These are phyloP conservation scores for Drosophila albomicans DNA, from an alignment of 1,140 invertebrate genomes.

Conservation along the genomic window DNA sequence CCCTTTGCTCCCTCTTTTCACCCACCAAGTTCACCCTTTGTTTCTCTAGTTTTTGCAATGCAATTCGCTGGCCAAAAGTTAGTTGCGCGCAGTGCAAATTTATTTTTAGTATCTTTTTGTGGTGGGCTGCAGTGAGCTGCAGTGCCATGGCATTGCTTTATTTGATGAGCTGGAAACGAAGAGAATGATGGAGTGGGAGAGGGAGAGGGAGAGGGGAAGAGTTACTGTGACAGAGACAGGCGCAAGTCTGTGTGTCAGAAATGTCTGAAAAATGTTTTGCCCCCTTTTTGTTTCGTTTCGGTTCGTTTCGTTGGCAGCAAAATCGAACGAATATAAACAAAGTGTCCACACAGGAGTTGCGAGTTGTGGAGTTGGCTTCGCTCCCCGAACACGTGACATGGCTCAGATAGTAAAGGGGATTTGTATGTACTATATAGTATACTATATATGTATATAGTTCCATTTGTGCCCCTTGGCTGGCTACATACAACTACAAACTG, in stretches of 20 bases:
- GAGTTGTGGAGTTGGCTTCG: neutral
- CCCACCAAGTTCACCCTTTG: constrained; percentile 31
- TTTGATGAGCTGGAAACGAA: constrained; percentile 38
- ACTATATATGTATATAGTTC: neutral
- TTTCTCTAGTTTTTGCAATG: constrained; percentile 9
- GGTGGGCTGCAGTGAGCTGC: constrained; percentile 50
- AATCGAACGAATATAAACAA: constrained; percentile 82
- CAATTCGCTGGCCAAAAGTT: constrained; percentile 44
- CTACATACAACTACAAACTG: constrained; percentile 24
- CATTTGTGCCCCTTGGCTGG: neutral
- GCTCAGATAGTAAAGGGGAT: constrained; percentile 55
- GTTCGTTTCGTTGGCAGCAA: constrained; percentile 72
- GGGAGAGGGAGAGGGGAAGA: neutral
- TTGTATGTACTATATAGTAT: constrained; percentile 1
- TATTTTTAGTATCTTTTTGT: constrained; percentile 70
- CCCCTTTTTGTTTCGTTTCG: constrained; percentile 45
- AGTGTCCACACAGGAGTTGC: constrained; percentile 37
- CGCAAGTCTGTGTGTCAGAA: constrained; percentile 72
- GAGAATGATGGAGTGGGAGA: constrained; percentile 8
- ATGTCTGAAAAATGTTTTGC: constrained; percentile 62
- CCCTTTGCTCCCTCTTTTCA: neutral
- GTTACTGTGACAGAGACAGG: constrained; percentile 52
- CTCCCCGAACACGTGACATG: constrained; percentile 62
- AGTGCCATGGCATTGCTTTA: constrained; percentile 50
- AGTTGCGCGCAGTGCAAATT: constrained; percentile 53